Conservation (phyloP, 2,797 vertebrate species). For the Graptemys geographica region DNA sequence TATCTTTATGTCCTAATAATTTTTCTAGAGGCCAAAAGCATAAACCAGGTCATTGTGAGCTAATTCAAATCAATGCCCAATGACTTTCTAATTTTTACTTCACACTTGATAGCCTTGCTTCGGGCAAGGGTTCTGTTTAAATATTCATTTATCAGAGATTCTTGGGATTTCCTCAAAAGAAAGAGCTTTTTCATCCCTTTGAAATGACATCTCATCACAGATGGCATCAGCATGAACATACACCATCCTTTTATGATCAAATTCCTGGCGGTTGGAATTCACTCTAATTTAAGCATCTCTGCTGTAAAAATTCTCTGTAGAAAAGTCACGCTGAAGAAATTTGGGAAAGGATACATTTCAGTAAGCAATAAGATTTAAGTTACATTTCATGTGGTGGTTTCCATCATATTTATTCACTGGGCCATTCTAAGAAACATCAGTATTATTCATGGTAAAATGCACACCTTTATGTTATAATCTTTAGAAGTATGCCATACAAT, state of each 20-base stretch:
- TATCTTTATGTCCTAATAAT: slow-evolving; percentile 44
- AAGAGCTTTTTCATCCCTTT: not conserved
- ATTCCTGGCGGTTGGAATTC: not conserved
- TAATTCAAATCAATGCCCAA: slow-evolving; percentile 41
- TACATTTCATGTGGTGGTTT: rapidly evolving
- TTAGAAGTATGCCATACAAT: no score
- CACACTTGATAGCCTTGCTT: slow-evolving; percentile 35
- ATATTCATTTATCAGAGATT: not conserved
- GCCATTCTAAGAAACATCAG: not conserved
- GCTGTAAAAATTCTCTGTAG: not conserved
- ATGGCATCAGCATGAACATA: not conserved
- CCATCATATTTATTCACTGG: not conserved
- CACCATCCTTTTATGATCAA: not conserved
- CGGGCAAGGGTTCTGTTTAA: slow-evolving; percentile 15
- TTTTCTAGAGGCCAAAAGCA: slow-evolving; percentile 38
- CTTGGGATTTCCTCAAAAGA: not conserved
- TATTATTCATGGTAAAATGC: rapidly evolving
- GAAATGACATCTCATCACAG: not conserved
- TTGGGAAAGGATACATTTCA: not conserved
- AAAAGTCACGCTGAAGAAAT: not conserved
- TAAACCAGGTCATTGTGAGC: slow-evolving; percentile 55
- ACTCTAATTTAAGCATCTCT: not conserved
- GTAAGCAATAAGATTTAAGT: not conserved
- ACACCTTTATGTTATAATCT: not conserved
- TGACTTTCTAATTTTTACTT: slow-evolving; percentile 52